Evolutionary conservation across 2,888 invertebrate genomes (phyloP), one percentile per base, ranked within the genome.

Genomic region (Alviniconcha strummeri): DNA sequence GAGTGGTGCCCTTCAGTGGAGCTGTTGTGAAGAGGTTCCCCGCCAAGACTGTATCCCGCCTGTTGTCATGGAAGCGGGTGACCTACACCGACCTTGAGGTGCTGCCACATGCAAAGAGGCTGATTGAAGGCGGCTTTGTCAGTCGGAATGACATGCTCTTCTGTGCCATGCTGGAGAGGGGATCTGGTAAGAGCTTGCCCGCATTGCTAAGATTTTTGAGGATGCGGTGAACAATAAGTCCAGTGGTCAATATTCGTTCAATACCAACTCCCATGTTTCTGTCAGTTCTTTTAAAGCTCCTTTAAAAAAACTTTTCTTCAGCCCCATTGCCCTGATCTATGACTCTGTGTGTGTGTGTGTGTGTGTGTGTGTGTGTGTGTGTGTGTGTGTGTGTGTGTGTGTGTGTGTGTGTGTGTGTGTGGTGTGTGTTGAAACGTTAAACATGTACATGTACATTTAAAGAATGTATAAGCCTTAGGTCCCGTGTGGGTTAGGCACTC

Each of bases 101-200:
- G 15, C 81, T 90, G 52, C 89, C 91, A 1, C 88, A 92, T 83
- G 89, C 92, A 0, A 85, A 88, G 83, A 55, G 83, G 13, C 83
- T 91, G 5, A 84, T 91, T 7, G 85, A 88, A 4, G 85, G 85
- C 8, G 90, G 95, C 15, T 93, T 95, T 4, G 91, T 89, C 15
- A 85, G 86, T n/a, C 89, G 89, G 57, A 86, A 87, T 5, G 92
- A 92, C 84, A 83, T 93, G 67, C 91, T 96, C 90, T 98, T 97
- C 93, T 95, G 96, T 89, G 96, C 96, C n/a, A 95, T 96, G 36
- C 95, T 98, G 86, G 96, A 96, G n/a, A 95, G 97, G 87, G 96
- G 96, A 84, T 96, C 96, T 89, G 95, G 96, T 96, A 93, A 91
- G 93, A 89, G 64, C 15, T 15, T 64, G 64, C 15, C 4, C 9